A percentile compares a stretch with the other conserved stretches of the same genome.
Conservation (phyloP, 2,888 invertebrate species). For the Phorcus lineatus region DNA sequence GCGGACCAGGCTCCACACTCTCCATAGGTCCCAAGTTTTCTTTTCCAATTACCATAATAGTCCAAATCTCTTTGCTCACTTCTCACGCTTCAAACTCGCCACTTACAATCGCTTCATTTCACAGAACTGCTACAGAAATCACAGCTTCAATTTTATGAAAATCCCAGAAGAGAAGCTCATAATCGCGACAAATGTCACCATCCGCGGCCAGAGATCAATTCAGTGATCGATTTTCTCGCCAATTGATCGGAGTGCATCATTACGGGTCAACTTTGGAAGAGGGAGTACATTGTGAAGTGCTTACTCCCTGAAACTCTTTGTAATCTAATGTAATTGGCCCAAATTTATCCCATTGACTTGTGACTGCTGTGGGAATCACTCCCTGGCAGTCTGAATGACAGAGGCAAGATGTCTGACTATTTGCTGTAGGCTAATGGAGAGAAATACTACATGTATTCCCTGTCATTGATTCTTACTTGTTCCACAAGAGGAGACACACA, state of each 20-base stretch:
- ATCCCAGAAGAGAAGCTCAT: conserved; percentile 19
- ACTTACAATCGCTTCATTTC: not conserved
- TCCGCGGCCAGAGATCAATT: conserved; percentile 10
- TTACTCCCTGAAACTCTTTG: not conserved
- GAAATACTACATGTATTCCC: conserved; percentile 8
- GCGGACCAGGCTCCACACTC: no score
- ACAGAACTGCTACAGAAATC: not conserved
- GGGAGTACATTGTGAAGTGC: conserved; percentile 2
- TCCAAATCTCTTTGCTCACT: not conserved
- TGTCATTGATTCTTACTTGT: not conserved
- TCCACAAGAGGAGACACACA: no score
- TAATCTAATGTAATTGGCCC: conserved; percentile 18
- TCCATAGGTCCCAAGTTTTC: not conserved
- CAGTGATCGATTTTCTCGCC: conserved; percentile 8
- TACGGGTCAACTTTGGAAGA: not conserved
- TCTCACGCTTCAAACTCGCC: not conserved
- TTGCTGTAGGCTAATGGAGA: not conserved
- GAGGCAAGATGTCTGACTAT: not conserved
- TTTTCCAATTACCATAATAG: conserved; percentile 2
- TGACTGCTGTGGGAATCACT: not conserved
- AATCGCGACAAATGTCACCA: conserved; percentile 21
- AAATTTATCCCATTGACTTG: conserved; percentile 24
- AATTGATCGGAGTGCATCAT: conserved; percentile 9
- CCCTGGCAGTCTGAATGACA: not conserved
- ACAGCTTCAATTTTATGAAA: conserved; percentile 17